Evolutionary conservation across 2,797 vertebrate species (phyloP).

Genomic region (Premnoplex brunnescens): DNA sequence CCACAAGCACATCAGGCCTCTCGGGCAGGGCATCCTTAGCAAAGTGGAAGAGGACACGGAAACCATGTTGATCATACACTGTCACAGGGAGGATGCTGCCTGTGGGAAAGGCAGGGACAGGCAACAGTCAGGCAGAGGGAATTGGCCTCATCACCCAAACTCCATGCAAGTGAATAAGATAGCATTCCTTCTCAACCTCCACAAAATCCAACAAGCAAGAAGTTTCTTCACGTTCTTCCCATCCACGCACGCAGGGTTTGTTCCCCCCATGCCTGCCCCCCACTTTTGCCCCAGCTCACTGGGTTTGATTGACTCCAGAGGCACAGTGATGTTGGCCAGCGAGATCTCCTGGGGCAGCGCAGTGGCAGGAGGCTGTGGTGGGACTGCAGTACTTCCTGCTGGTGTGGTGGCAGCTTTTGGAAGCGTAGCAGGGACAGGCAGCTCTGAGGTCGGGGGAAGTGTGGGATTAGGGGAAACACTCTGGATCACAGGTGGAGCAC

Average conservation of each 20-base stretch:
- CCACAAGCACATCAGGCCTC: constrained; percentile 90
- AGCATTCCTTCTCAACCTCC: neutral
- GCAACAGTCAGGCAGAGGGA: neutral
- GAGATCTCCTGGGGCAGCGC: constrained; percentile 78
- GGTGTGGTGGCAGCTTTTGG: constrained; percentile 22
- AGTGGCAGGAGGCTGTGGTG: constrained; percentile 29
- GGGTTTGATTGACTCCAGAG: constrained; percentile 94
- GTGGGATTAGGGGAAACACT: constrained; percentile 39
- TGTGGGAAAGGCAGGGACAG: constrained; percentile 47
- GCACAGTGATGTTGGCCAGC: constrained; percentile 86
- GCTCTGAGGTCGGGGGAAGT: constrained; percentile 49
- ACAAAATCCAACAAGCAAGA: neutral
- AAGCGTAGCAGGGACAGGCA: neutral
- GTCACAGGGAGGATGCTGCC: constrained; percentile 94
- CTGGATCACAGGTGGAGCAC: constrained; percentile 13
- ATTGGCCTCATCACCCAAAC: neutral
- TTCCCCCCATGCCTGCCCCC: neutral
- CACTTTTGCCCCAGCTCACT: constrained; percentile 78
- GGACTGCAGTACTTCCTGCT: constrained; percentile 27
- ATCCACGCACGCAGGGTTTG: neutral
- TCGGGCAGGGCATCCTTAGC: constrained; percentile 87
- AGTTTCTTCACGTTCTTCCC: neutral
- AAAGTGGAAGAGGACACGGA: constrained; percentile 94
- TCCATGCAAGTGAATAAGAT: neutral
- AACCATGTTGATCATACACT: constrained; percentile 92